Evolutionary conservation across 2,888 invertebrate species (phyloP).

Genomic region (Drosophila diplacantha): DNA sequence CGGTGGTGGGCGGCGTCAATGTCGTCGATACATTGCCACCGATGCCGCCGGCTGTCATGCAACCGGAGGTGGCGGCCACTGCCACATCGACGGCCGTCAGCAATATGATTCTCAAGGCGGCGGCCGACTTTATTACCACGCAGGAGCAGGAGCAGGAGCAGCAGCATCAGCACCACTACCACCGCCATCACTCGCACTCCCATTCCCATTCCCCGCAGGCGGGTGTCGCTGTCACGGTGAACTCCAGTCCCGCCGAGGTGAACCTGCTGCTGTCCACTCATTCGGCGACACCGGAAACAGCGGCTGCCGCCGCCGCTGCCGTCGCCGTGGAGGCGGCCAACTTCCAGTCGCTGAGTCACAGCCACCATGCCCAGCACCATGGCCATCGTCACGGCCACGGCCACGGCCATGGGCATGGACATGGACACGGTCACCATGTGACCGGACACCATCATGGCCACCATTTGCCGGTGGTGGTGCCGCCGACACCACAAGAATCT

Average conservation of each 20-base stretch:
- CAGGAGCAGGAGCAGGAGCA: conserved; percentile 80
- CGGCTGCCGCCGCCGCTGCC: conserved; percentile 43
- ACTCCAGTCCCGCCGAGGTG: conserved; percentile 51
- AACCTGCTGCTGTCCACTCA: conserved; percentile 72
- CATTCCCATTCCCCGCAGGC: conserved; percentile 56
- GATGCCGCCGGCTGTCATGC: conserved; percentile 61
- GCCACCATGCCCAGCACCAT: conserved; percentile 16
- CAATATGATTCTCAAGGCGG: conserved; percentile 86
- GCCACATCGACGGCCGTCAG: conserved; percentile 79
- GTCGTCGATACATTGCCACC: conserved; percentile 61
- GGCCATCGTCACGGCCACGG: conserved; percentile 22
- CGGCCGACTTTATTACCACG: conserved; percentile 84
- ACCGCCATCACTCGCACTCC: conserved; percentile 50
- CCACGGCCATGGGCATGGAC: conserved; percentile 29
- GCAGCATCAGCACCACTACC: conserved; percentile 78
- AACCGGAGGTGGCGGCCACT: conserved; percentile 73
- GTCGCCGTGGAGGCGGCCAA: conserved; percentile 51
- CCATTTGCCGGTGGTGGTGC: conserved; percentile 60
- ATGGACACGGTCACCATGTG: conserved; percentile 34
- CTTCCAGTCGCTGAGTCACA: conserved; percentile 29
- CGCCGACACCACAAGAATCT: conserved; percentile 76
- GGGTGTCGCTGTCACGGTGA: conserved; percentile 19
- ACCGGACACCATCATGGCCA: conserved; percentile 38
- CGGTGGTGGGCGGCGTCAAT: conserved; percentile 33
- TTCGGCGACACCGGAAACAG: conserved; percentile 59